Conservation (phyloP, 2,113 vertebrate species). For the Callospermophilus lateralis region DNA sequence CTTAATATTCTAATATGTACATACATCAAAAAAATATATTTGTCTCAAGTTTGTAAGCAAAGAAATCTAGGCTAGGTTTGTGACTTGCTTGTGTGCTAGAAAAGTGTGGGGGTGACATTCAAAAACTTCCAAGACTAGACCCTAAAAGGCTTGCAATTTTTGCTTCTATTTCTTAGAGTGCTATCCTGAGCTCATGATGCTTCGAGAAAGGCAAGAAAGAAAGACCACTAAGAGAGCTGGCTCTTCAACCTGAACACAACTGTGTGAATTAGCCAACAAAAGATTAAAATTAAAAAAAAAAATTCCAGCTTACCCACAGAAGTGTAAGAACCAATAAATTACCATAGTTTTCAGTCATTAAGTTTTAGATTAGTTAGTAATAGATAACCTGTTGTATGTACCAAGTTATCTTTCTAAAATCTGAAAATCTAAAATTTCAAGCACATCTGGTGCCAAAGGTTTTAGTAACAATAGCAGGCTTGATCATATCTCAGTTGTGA, state of each 20-base stretch:
- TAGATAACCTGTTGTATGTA: background rate
- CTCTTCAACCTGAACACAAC: background rate
- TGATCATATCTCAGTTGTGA: background rate
- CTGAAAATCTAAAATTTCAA: background rate
- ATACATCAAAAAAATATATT: background rate
- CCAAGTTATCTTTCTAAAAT: background rate
- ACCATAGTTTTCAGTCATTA: background rate
- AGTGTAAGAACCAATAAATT: background rate
- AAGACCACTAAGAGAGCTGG: background rate
- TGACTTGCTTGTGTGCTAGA: background rate
- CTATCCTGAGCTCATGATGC: background rate
- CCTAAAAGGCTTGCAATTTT: background rate
- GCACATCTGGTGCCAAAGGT: background rate
- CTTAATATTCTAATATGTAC: background rate
- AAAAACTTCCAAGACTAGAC: background rate
- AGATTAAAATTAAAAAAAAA: background rate
- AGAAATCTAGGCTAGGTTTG: background rate
- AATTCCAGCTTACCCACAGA: background rate
- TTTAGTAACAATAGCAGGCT: background rate
- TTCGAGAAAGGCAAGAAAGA: background rate
- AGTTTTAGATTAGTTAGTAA: background rate
- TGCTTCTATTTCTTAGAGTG: background rate
- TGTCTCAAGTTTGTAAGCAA: background rate
- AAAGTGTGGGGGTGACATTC: background rate
- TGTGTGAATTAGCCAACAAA: background rate